Evolutionary conservation across 1,140 invertebrate species (phyloP).

Genomic region (Littorina saxatilis): DNA sequence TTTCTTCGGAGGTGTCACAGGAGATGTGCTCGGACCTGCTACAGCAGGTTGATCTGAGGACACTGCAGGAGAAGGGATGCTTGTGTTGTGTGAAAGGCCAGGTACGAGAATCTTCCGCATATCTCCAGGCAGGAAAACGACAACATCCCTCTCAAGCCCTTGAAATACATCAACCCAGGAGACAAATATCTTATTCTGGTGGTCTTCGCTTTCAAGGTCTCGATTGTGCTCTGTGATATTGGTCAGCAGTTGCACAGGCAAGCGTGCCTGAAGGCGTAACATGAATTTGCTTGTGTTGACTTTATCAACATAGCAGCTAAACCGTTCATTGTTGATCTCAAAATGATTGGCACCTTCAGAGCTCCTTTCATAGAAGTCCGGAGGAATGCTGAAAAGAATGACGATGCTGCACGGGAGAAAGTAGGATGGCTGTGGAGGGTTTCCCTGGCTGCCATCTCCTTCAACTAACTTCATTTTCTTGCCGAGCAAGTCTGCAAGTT

Average conservation of each 20-base stretch:
- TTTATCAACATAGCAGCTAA: neutral
- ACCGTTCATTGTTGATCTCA: neutral
- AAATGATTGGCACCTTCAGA: neutral
- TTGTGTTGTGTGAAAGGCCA: no score
- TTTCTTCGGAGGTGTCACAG: no score
- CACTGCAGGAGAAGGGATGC: no score
- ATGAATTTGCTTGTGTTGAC: neutral
- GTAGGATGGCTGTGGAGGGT: no score
- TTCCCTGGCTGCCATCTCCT: no score
- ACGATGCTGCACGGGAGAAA: neutral
- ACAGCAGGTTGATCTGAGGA: no score
- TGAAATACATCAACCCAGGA: neutral
- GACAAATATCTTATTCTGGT: neutral
- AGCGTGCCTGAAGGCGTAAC: neutral
- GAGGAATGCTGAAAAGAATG: neutral
- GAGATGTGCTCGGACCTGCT: no score
- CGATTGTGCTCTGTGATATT: neutral
- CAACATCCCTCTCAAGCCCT: slow-evolving; percentile 3
- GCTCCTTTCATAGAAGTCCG: no score
- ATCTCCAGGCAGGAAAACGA: slow-evolving; percentile 4
- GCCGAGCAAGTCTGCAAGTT: neutral
- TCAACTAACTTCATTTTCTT: neutral
- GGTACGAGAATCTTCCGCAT: neutral
- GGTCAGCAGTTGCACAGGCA: neutral
- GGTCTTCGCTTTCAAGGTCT: neutral